A percentile compares a stretch with the other conserved stretches of the same genome.
Evolutionary conservation across 2,888 invertebrate species (phyloP).

Genomic region (Sminthurides aquaticus): DNA sequence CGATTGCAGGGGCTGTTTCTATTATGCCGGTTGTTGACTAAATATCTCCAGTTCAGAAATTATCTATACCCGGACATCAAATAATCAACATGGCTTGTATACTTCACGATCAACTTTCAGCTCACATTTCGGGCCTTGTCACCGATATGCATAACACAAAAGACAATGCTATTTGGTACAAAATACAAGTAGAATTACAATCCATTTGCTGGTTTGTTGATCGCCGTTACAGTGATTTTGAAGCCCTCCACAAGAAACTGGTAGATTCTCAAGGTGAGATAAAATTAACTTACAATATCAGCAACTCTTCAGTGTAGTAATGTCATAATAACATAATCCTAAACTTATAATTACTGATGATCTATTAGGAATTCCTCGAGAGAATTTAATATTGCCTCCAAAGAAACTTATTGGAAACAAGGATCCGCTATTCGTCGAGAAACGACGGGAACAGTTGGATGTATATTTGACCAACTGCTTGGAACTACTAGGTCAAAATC

Average conservation of each 20-base stretch:
- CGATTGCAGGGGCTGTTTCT: no score
- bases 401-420: conserved; percentile 89
- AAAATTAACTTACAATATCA: not conserved
- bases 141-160: conserved; percentile 35
- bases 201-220: conserved; percentile 72
- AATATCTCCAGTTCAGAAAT: no score
- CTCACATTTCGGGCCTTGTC: conserved; percentile 40
- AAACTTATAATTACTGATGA: not conserved
- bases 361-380: conserved; percentile 41
- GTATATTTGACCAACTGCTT: conserved; percentile 71
- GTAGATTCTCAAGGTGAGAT: conserved; percentile 59
- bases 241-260: conserved; percentile 75
- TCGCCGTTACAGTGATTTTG: conserved; percentile 84
- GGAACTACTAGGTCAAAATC: conserved; percentile 59
- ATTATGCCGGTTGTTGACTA: no score
- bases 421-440: conserved; percentile 77
- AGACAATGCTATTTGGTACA: conserved; percentile 42
- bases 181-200: conserved; percentile 38
- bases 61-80: no score
- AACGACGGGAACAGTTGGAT: conserved; percentile 69
- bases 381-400: conserved; percentile 63
- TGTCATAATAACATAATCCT: not conserved
- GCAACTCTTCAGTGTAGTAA: not conserved
- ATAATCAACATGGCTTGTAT: conserved; percentile 41
- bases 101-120: conserved; percentile 31